Conservation (phyloP, 2,113 vertebrate genomes). For the Pterocles burchelli region DNA sequence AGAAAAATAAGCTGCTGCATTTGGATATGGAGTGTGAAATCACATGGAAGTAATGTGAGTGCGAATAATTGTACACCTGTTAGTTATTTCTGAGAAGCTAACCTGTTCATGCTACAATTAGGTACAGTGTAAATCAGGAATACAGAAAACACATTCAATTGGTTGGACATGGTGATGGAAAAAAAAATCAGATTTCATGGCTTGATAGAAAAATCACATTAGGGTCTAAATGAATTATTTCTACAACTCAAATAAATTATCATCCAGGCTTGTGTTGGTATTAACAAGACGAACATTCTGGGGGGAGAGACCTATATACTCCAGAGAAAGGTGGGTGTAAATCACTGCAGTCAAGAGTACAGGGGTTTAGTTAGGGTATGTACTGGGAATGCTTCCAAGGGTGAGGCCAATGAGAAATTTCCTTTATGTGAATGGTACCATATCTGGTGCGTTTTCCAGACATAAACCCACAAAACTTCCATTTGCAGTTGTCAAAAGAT, state of each 20-base stretch:
- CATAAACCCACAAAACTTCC: background rate
- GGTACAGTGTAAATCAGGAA: conserved; percentile 26
- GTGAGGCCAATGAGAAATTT: background rate
- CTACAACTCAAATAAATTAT: conserved; percentile 67
- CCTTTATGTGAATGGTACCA: background rate
- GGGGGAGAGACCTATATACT: background rate
- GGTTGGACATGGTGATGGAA: background rate
- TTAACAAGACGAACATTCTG: conserved; percentile 30
- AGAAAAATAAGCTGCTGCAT: conserved; percentile 31
- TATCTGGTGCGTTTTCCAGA: background rate
- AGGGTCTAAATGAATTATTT: conserved; percentile 63
- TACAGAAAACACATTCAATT: conserved; percentile 59
- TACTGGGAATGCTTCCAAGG: background rate
- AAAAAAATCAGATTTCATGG: conserved; percentile 67
- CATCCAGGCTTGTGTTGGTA: conserved; percentile 31
- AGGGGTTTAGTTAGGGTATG: background rate
- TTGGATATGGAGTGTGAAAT: conserved; percentile 55
- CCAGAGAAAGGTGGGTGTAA: background rate
- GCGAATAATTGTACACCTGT: conserved; percentile 63
- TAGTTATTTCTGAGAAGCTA: conserved; percentile 31
- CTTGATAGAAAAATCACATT: conserved; percentile 70
- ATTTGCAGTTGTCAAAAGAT: conserved; percentile 3
- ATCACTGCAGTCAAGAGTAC: background rate
- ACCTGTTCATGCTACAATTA: conserved; percentile 50
- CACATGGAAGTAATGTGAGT: conserved; percentile 27